Conservation (phyloP, 2,797 vertebrate species). For the Petrocephalus sullivani region DNA sequence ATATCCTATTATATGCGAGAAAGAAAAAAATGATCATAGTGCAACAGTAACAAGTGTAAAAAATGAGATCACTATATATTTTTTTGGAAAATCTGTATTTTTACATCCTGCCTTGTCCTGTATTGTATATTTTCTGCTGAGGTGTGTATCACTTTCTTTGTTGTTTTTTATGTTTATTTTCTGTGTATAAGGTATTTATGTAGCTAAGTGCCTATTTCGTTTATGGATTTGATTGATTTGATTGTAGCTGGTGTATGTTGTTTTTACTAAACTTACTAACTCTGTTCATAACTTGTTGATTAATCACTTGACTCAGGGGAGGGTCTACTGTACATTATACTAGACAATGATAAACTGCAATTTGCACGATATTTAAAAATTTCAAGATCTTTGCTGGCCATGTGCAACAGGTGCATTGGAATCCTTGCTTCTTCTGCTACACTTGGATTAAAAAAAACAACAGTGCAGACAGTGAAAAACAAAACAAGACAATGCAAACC, state of each 20-base stretch:
- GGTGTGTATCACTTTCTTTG: neutral
- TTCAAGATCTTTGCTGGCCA: neutral
- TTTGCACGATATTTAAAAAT: neutral
- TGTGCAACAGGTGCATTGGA: too few relatives aligned
- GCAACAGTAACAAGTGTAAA: conserved; percentile 20
- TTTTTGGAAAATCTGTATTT: too few relatives aligned
- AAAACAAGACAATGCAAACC: neutral
- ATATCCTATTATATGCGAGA: conserved; percentile 11
- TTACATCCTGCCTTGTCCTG: too few relatives aligned
- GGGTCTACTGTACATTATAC: neutral
- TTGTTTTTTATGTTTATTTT: neutral
- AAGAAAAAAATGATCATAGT: conserved; percentile 16
- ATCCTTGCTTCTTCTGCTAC: too few relatives aligned
- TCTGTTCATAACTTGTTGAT: neutral
- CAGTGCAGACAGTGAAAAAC: neutral
- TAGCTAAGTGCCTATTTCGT: neutral
- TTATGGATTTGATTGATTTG: neutral
- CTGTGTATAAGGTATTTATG: too few relatives aligned
- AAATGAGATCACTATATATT: too few relatives aligned
- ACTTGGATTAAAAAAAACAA: too few relatives aligned
- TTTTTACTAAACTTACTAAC: neutral
- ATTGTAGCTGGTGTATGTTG: neutral
- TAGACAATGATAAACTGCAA: neutral
- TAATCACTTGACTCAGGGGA: neutral
- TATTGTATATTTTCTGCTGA: neutral